Percentiles rank a stretch among this genome's conserved stretches.
phyloP scores from a whole-genome alignment of 2,888 invertebrate species.

The Capitulum mitella region DNA sequence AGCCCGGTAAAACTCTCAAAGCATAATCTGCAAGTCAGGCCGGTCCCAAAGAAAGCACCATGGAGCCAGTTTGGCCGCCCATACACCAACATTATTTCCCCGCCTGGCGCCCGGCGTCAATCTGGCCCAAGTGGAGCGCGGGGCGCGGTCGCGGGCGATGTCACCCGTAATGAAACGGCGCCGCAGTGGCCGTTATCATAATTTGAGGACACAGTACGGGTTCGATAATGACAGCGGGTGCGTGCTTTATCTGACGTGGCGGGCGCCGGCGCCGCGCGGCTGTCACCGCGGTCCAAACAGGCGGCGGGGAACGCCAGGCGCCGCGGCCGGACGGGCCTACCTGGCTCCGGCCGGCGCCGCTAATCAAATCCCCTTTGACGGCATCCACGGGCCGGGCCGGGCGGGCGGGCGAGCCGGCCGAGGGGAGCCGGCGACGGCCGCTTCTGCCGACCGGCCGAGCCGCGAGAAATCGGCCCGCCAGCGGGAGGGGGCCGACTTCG shows the following conservation, averaged over 20 bases:
- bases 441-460: background rate
- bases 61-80: background rate
- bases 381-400: background rate
- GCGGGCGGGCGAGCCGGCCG: background rate
- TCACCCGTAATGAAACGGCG: background rate
- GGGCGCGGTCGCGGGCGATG: background rate
- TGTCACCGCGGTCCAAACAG: background rate
- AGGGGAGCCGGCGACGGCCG: background rate
- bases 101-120: background rate
- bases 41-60: background rate
- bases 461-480: background rate
- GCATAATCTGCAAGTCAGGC: background rate
- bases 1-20: too few species aligned
- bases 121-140: background rate
- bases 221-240: background rate
- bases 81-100: background rate
- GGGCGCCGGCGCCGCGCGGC: background rate
- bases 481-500: background rate
- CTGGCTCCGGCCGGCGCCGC: background rate
- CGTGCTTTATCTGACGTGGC: slow-evolving; percentile 12
- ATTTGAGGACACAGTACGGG: background rate
- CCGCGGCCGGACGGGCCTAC: background rate
- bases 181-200: background rate
- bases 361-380: background rate
- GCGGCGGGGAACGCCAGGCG: too few species aligned